Percentiles rank a stretch among this genome's conserved stretches.
These are phyloP conservation scores for Anthophora plumipes DNA, from an alignment of 2,888 invertebrate species.

Conservation along the genomic window DNA sequence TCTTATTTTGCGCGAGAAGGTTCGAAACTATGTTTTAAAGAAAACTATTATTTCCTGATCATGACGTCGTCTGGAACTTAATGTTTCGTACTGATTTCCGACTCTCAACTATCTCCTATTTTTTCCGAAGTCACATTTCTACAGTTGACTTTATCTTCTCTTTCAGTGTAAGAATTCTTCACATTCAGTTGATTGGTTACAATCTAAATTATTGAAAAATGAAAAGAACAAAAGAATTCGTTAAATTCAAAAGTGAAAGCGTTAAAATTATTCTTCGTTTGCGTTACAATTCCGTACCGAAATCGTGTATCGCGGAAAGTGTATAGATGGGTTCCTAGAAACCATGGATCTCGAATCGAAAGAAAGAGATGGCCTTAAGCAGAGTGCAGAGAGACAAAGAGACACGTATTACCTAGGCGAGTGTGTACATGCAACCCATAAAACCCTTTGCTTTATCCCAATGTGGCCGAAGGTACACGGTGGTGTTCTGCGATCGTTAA, in stretches of 20 bases:
- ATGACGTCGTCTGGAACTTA: no score
- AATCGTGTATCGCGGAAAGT: constrained; percentile 28
- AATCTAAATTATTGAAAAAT: no score
- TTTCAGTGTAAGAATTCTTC: no score
- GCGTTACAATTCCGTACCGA: neutral
- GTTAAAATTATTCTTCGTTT: no score
- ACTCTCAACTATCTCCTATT: no score
- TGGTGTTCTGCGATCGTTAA: constrained; percentile 78
- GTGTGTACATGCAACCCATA: constrained; percentile 74
- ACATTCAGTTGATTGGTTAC: no score
- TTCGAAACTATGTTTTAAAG: no score
- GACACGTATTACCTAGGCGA: constrained; percentile 65
- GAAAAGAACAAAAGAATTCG: neutral
- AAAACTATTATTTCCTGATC: no score
- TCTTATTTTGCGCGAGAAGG: no score
- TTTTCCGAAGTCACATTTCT: no score
- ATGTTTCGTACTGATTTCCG: no score
- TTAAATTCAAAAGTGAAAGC: neutral
- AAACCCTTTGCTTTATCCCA: constrained; percentile 77
- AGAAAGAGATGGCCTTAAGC: constrained; percentile 15
- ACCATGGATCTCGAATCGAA: constrained; percentile 32
- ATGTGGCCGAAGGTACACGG: constrained; percentile 73
- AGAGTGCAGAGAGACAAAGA: constrained; percentile 40
- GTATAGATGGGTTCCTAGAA: constrained; percentile 34
- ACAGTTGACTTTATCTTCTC: no score